Evolutionary conservation across 23 tunicate species (phyloP), one percentile per base, ranked within the genome.

Genomic region (Halocynthia roretzi): DNA sequence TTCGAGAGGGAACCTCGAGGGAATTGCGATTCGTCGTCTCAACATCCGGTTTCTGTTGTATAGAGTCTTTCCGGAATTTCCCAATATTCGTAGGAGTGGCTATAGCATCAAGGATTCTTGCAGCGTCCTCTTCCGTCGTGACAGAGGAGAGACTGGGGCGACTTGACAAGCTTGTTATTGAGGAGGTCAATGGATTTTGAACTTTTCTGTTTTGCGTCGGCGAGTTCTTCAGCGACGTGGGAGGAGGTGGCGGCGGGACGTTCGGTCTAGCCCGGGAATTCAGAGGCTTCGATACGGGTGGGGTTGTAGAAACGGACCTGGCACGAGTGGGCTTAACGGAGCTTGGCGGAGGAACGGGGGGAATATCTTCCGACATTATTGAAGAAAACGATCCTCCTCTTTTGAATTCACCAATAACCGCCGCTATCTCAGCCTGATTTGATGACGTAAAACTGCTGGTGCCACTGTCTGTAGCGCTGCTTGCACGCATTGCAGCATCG

Each of bases 1-100:
- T 68, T 53, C 51, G 11, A 7, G 81, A 23, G 18, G 91, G 95
- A 60, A 83, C 95, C 54, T 83, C 96, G 10, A 89, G 75, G 50
- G 96, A 89, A 62, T 83, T 77, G 40, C 96, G 64, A 50, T 55
- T 65, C 48, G 17, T 11, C 31, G 70, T 10, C 19, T 20, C 10
- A 0, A 48, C 31, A 65, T 65, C 70, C 15, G 70, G 70, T 15
- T 48, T 11, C 70, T 65, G 70, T 2, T 58, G n/a, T 15, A 20
- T 48, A 9, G 22, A 48, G 8, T 74, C 62, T 12, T 19, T 74
- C 31, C 78, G 19, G 56, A 50, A 74, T 22, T 64, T 20, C 52
- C 56, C 56, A 7, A 54, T 10, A 5, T 15, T 50, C 8, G 78
- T 74, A 7, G 78, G 78, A 10, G 78, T 74, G 19, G 78, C 61